These are phyloP conservation scores for human DNA, from an alignment of 2,113 vertebrate species.

Conservation along the genomic window DNA sequence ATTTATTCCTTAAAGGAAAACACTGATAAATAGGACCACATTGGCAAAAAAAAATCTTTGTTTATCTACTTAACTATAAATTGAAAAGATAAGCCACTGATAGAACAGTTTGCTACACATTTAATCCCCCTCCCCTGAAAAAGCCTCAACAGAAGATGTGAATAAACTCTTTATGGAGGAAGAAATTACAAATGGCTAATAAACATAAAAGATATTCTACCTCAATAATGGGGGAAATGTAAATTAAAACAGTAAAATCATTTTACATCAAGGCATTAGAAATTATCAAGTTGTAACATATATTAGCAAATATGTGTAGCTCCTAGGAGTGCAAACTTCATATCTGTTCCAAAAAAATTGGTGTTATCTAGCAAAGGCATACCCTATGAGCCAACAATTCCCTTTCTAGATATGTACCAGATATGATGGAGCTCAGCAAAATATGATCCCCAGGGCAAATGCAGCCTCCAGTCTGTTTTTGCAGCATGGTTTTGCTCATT, in stretches of 20 bases:
- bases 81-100: background rate
- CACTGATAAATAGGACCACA: background rate
- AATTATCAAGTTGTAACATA: background rate
- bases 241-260: conserved; percentile 7
- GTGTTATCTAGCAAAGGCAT: background rate
- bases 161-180: background rate
- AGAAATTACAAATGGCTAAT: conserved; percentile 20
- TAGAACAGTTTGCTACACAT: background rate
- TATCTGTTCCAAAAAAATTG: background rate
- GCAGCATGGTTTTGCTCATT: background rate
- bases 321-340: background rate
- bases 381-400: background rate
- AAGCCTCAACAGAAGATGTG: background rate
- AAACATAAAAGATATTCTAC: background rate
- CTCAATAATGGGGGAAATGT: background rate
- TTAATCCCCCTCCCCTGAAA: background rate
- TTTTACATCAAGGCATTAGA: background rate
- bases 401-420: background rate
- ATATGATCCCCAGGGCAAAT: background rate
- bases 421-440: background rate
- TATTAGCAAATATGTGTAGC: background rate
- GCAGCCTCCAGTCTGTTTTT: background rate
- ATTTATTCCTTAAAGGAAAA: background rate
- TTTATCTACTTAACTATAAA: background rate
- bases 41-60: background rate